Evolutionary conservation across 2,797 vertebrate species (phyloP), one percentile per base, ranked within the genome.

Genomic region (Prionace glauca): DNA sequence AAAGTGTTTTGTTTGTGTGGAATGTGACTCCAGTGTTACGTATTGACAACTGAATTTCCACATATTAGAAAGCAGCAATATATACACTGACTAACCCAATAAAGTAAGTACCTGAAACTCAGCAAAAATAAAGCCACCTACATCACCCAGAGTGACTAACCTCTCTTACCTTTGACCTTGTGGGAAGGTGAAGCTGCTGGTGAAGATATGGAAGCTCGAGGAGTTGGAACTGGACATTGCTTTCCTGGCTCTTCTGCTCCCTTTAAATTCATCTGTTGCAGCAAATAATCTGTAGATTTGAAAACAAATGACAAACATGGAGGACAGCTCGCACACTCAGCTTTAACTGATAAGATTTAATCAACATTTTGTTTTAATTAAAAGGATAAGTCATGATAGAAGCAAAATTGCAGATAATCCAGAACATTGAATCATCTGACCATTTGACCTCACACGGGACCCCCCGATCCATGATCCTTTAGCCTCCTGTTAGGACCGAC

Each of bases 91-190:
- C 81, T 84, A 36, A 24, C 36, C 50, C 90, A 69, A 24, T 69
- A 41, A 69, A 67, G 12, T 10, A 3, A 91, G 65, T 92, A 41
- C 36, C 18, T 69, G 65, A 69, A 91, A n/a, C 65, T 41, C 41
- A 69, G 45, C 81, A 2, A 24, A 20, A 69, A 84, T 24, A 45
- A 84, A 45, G 0, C 1, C 20, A 22, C 2, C 32, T 69, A 20
- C 18, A 24, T n/a, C 69, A 69, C 11, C 9, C 18, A 92, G 90
- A 36, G 1, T 69, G n/a, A 26, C 50, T 32, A 72, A 56, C 16
- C 32, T 74, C 45, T 45, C 98, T 98, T 97, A 99, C 99, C 98
- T 98, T 99, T 99, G 97, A 98, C 98, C 97, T 97, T 98, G 96
- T 98, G 98, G 95, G 98, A 98, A 0, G 98, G 98, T 95, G 98